Conservation (phyloP, 2,888 invertebrate genomes). For the Sabatieria punctata region DNA sequence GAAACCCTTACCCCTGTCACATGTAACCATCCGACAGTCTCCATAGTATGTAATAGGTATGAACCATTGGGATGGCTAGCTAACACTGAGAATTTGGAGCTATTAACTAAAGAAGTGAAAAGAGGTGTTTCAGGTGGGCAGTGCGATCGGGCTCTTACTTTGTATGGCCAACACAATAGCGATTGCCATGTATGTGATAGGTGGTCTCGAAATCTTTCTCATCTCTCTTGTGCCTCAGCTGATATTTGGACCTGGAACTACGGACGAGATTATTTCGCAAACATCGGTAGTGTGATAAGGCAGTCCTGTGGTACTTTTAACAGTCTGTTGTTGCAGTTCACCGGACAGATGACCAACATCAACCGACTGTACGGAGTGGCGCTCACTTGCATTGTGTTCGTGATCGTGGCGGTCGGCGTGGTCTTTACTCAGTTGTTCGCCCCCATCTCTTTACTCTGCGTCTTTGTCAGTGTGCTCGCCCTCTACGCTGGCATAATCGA, state of each 20-base stretch:
- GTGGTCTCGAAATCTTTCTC: constrained; percentile 33
- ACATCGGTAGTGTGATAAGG: too few relatives aligned
- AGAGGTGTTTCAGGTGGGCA: constrained; percentile 98
- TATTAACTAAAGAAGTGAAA: too few relatives aligned
- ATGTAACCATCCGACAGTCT: too few relatives aligned
- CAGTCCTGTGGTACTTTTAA: too few relatives aligned
- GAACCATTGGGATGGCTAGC: too few relatives aligned
- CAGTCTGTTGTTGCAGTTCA: too few relatives aligned
- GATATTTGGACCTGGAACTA: too few relatives aligned
- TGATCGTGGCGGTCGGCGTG: constrained; percentile 44
- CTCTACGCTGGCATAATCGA: constrained; percentile 86
- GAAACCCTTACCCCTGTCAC: too few relatives aligned
- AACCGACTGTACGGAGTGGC: constrained; percentile 84
- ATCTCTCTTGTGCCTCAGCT: constrained; percentile 15
- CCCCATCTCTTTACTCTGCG: constrained; percentile 79
- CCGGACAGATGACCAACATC: constrained; percentile 97
- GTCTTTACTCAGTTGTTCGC: constrained; percentile 92
- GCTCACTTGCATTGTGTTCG: constrained; percentile 67
- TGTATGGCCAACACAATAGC: constrained; percentile 92
- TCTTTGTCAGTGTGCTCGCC: constrained; percentile 76
- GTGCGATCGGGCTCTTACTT: constrained; percentile 91
- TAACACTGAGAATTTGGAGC: constrained; percentile 58
- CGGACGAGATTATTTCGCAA: too few relatives aligned
- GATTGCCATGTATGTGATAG: constrained; percentile 95
- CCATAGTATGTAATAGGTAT: too few relatives aligned